Evolutionary conservation across 2,888 invertebrate genomes (phyloP).

Genomic region (Uloborus plumipes): DNA sequence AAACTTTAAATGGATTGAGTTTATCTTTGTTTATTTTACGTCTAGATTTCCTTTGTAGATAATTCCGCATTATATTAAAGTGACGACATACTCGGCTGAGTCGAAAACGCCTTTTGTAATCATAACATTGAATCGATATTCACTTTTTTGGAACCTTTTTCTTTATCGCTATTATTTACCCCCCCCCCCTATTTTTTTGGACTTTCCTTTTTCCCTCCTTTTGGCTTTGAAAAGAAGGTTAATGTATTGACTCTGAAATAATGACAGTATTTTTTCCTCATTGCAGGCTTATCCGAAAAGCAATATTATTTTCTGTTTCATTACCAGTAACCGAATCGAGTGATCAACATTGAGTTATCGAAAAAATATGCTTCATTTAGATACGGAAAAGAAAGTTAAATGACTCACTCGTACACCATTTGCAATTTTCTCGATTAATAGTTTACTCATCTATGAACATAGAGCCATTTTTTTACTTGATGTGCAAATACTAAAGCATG

Average conservation of each 20-base stretch:
- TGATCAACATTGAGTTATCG: slow-evolving; percentile 24
- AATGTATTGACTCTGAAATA: slow-evolving; percentile 33
- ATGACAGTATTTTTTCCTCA: slow-evolving; percentile 24
- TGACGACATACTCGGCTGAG: slow-evolving; percentile 19
- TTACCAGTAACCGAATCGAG: slow-evolving; percentile 19
- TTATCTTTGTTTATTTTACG: no score
- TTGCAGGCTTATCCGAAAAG: slow-evolving; percentile 36
- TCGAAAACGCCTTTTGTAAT: slow-evolving; percentile 38
- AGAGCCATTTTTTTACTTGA: neutral
- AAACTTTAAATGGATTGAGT: no score
- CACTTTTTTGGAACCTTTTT: neutral
- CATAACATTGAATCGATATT: slow-evolving; percentile 30
- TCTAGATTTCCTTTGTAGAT: slow-evolving; percentile 16
- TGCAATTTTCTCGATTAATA: slow-evolving; percentile 17
- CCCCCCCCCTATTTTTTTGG: neutral
- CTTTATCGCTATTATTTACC: no score
- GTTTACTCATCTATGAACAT: slow-evolving; percentile 4
- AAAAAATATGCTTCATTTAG: slow-evolving; percentile 48
- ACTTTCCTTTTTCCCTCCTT: neutral
- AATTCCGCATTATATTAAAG: slow-evolving; percentile 21
- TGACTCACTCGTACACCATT: slow-evolving; percentile 21
- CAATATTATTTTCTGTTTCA: slow-evolving; percentile 42
- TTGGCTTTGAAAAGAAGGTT: slow-evolving; percentile 15
- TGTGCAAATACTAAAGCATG: no score
- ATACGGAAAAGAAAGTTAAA: slow-evolving; percentile 23